A percentile compares a stretch with the other conserved stretches of the same genome.
Evolutionary conservation across 2,113 vertebrate species (phyloP).

Genomic region (Anoplopoma fimbria): DNA sequence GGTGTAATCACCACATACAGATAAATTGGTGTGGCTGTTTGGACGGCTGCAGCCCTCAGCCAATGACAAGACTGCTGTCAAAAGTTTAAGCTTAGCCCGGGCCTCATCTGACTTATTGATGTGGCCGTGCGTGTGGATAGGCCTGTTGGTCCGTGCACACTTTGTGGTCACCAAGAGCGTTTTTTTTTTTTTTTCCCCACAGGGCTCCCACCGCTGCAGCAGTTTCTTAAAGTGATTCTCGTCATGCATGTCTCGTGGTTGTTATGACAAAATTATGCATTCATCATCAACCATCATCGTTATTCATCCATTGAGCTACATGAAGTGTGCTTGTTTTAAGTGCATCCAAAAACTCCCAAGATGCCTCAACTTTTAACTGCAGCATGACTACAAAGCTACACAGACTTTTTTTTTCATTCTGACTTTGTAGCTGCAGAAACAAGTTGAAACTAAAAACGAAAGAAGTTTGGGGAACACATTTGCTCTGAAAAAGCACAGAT

Average conservation of each 20-base stretch:
- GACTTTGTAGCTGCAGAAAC: constrained; percentile 26
- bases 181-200: constrained; percentile 42
- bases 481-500: constrained; percentile 13
- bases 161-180: constrained; percentile 51
- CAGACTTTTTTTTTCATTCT: background rate
- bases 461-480: background rate
- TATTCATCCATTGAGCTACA: constrained; percentile 39
- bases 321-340: constrained; percentile 54
- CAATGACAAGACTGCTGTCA: constrained; percentile 63
- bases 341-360: constrained; percentile 48
- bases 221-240: constrained; percentile 50
- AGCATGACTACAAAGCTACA: constrained; percentile 1
- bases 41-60: constrained; percentile 44
- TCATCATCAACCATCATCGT: constrained; percentile 40
- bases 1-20: constrained; percentile 53
- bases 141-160: constrained; percentile 49
- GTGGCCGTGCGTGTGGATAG: constrained; percentile 54
- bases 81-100: constrained; percentile 46
- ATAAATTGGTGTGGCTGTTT: constrained; percentile 60
- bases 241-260: constrained; percentile 51
- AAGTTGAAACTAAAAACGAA: constrained; percentile 32
- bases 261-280: constrained; percentile 62
- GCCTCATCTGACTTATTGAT: constrained; percentile 66
- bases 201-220: constrained; percentile 36
- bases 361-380: constrained; percentile 39